Evolutionary conservation across 1,140 invertebrate species (phyloP), one percentile per base, ranked within the genome.

Genomic region (Battus philenor): DNA sequence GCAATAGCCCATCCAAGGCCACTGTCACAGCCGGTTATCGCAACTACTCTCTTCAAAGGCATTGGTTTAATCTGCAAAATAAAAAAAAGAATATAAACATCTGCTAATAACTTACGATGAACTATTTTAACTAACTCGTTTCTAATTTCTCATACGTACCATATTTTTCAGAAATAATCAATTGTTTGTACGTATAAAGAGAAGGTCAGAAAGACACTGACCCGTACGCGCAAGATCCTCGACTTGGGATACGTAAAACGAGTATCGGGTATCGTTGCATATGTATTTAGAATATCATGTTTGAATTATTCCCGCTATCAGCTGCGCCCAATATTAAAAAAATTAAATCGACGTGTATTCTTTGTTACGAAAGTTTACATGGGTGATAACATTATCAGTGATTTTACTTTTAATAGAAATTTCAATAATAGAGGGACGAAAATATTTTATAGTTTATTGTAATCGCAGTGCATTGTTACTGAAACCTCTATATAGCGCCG

Each of bases 11-110:
- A 93, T 13, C 94, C 94, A n/a, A 95, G 83, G 2, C 94, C 94
- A 45, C 93, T 93, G 73, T 95, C 93, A 66, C 94, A 96, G 27
- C 94, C 94, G 11, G 92, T 94, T 44, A 95, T 90, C 2, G 93
- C 83, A 8, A 95, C 63, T 27, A 91, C 87, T 55, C 69, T 64
- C 2, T 50, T 76, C n/a, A 63, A 46, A 6, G 59, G 50, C 71
- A 78, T 78, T 24, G 2, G 46, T 18, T 30, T 12, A 12, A 9
- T 29, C 10, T 54, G 29, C 7, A 27, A 44, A 20, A 1, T 15
- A 4, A 13, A 24, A 18, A 39, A 41, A 24, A 15, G 17, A 39
- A 36, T n/a, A n/a, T n/a, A n/a, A n/a, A n/a, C n/a, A n/a, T n/a
- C n/a, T n/a, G n/a, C n/a, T n/a, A n/a, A n/a, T n/a, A n/a, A n/a